Evolutionary conservation across 2,888 invertebrate genomes (phyloP).

Genomic region (Chaitophorus viminalis): DNA sequence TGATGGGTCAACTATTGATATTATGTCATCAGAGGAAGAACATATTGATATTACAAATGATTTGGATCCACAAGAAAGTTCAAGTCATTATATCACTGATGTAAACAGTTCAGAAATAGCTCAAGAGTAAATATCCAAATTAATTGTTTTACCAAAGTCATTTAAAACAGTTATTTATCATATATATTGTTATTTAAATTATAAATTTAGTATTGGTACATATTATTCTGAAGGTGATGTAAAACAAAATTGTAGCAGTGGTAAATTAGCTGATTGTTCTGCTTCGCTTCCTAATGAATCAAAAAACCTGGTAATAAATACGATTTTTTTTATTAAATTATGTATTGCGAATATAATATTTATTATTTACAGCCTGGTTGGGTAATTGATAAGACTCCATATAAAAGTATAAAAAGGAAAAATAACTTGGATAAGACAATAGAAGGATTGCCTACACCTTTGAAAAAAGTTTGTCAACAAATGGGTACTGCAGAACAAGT

Average conservation of each 20-base stretch:
- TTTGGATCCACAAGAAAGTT: constrained; percentile 7
- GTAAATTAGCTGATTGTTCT: not conserved
- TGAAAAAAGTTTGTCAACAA: constrained; percentile 40
- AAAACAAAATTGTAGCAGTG: constrained; percentile 16
- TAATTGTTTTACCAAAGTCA: not conserved
- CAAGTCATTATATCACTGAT: constrained; percentile 5
- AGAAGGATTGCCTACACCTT: constrained; percentile 22
- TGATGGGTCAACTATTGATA: constrained; percentile 38
- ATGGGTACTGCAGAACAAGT: constrained; percentile 28
- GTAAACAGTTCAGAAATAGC: not conserved
- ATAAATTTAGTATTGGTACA: not conserved
- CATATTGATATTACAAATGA: constrained; percentile 42
- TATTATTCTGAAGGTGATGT: constrained; percentile 23
- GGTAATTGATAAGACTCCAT: constrained; percentile 1
- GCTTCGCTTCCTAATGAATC: not conserved
- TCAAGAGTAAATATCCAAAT: constrained; percentile 8
- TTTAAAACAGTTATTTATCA: not conserved
- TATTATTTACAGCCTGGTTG: constrained; percentile 29
- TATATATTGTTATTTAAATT: not conserved
- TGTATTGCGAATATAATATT: not conserved
- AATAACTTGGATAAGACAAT: constrained; percentile 27
- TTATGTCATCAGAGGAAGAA: constrained; percentile 51
- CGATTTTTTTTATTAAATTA: not conserved
- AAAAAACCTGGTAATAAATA: not conserved
- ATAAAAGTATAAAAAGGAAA: constrained; percentile 44